Base-by-base conservation (phyloP, 2,888 invertebrate species). In the Strigamia crassipes region DNA sequence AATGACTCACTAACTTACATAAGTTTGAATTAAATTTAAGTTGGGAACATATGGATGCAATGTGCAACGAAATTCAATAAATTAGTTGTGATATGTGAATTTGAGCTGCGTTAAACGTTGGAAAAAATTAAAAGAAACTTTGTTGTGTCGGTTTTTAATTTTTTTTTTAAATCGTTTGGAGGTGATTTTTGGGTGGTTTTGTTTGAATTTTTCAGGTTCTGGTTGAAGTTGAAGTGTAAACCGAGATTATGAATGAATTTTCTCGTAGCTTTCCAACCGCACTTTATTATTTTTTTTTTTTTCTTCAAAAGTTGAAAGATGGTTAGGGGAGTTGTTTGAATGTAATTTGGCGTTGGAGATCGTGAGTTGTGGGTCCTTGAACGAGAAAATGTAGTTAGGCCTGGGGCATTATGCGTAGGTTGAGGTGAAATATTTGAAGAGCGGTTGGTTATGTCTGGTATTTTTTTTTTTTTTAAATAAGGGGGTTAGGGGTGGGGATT, bases 351-450 rank as follows among this genome's bases (percentile, higher is more conserved):
- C 18, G 61, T 66, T 66, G 61, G 61, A 66, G 61, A 66, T 66
- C 61, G 61, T 66, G 61, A 66, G 61, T 66, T 66, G 61, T 66
- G 61, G 61, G 61, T 66, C 61, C 61, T 66, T 66, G 61, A 66
- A 66, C 61, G 61, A 66, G 61, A 66, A 66, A 66, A 66, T 66
- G 61, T 66, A 66, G 61, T 66, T 66, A 66, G 12, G 61, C 61
- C 61, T 18, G 21, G 61, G 61, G 61, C 61, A 66, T 66, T 66
- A 66, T 66, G 61, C 61, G 61, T 66, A 66, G 61, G 61, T 66
- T 66, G 61, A 66, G 61, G 61, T 66, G 61, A 66, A 66, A 66
- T 66, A 66, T 66, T 66, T 66, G 61, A 66, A 66, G 61, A 66
- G 61, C 61, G 61, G 61, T 66, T 66, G 21, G 61, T 66, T 66